Evolutionary conservation across 2,113 vertebrate genomes (phyloP).

Genomic region (Semnornis frantzii): DNA sequence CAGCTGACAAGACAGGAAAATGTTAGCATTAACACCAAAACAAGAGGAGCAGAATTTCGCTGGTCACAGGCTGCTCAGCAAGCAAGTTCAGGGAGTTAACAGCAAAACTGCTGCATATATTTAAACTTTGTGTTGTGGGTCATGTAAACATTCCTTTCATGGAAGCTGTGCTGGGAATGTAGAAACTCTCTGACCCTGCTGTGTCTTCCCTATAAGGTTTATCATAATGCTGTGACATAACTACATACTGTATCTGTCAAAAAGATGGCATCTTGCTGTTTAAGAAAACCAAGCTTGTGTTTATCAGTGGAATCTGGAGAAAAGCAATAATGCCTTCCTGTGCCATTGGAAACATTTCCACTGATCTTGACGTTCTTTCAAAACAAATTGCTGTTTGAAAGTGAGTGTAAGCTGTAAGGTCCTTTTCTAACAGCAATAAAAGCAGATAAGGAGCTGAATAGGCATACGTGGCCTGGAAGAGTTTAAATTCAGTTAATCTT

Average conservation of each 20-base stretch:
- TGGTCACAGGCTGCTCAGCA: conserved; percentile 59
- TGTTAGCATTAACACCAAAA: conserved; percentile 45
- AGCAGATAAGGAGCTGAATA: neutral
- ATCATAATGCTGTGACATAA: conserved; percentile 71
- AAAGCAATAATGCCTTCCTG: conserved; percentile 44
- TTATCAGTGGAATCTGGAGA: conserved; percentile 63
- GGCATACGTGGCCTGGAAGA: neutral
- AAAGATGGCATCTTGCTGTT: conserved; percentile 72
- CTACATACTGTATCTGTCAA: conserved; percentile 73
- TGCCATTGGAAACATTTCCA: conserved; percentile 22
- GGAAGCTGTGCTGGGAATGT: conserved; percentile 74
- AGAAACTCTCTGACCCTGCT: conserved; percentile 67
- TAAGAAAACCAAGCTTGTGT: conserved; percentile 62
- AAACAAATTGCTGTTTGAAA: conserved; percentile 24
- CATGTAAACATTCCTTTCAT: conserved; percentile 79
- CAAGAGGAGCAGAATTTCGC: conserved; percentile 43
- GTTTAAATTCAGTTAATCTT: neutral
- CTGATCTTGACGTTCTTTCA: conserved; percentile 5
- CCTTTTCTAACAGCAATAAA: neutral
- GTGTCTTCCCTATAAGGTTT: conserved; percentile 73
- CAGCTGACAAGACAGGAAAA: conserved; percentile 72
- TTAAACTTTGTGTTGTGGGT: conserved; percentile 76
- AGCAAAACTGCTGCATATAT: conserved; percentile 75
- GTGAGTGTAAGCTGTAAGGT: neutral
- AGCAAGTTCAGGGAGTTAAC: conserved; percentile 78